Base-by-base conservation (phyloP, 2,797 vertebrate genomes). In the Scleropages formosus region DNA sequence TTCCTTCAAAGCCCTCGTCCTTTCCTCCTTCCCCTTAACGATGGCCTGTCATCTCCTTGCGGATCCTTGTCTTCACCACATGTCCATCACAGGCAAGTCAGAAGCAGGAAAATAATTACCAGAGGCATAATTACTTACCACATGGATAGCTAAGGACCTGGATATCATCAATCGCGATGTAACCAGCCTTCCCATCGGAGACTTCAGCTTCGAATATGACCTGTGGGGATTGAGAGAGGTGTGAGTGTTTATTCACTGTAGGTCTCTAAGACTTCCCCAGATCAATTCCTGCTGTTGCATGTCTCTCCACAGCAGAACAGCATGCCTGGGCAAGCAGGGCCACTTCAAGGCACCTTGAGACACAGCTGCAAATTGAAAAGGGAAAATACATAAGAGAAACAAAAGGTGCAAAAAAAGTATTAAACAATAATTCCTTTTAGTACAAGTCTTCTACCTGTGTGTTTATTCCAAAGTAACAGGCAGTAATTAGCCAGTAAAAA, bases 71-170 rank as follows among this genome's bases (percentile, higher is more conserved):
- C 65, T 66, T 47, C 79, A 88, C 81, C 78, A 61, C 75, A 53
- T 26, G 53, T 67, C 59, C 59, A 26, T 53, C 59, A 69, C 67
- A 56, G 63, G 59, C 44, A 59, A 71, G 58, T 47, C 31, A 18
- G 60, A 67, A 76, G 46, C 31, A 60, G 44, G 51, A 71, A 76
- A 71, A 71, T 63, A 51, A 69, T 69, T 53, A 69, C 60, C 75
- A 11, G 46, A 56, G 47, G 46, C 39, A 65, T 79, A 76, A 78
- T 76, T 75, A 94, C 97, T 95, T 93, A 99, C 97, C 97, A 80
- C 97, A 99, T 74, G 97, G 97, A 85, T 99, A 99, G 88, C 97
- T 99, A 87, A 99, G 87, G 82, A 99, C 97, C 90, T 99, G 96
- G 87, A 99, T 95, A 88, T 99, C 96, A 89, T 99, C 97, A 78